Base-by-base conservation (phyloP, 2,888 invertebrate species). In the Raillietiella orientalis region DNA sequence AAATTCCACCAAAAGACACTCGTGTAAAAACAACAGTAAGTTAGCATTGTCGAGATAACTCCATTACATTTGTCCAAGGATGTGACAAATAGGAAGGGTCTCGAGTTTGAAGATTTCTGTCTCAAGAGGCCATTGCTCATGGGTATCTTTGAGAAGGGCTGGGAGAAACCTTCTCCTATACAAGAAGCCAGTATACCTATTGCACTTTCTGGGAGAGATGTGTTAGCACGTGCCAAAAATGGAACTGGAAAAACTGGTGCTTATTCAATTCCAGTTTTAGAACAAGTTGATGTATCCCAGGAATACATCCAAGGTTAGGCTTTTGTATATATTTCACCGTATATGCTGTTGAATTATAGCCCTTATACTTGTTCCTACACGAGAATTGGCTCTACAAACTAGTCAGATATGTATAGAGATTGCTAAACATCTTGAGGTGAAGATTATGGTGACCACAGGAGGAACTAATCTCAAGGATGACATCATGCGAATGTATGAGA, bases 101-200 rank as follows among this genome's bases (percentile, higher is more conserved):
- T 87, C 55, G 90, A 93, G 52, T 96, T 96, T 56, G 93, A 96
- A 58, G 93, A 96, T 52, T 96, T 87, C 53, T 90, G 90, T 50
- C 58, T 96, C 37, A 82, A 82, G 53, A 61, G 96, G 39, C 82
- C 87, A 55, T 59, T 96, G 40, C 55, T 96, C 39, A 96, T 96
- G 90, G 96, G 96, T 36, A 96, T 99, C 45, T 99, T 93, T 50
- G 96, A 99, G 50, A 96, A 96, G 53, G 96, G 90, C 31, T 90
- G 82, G 96, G 96, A 99, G 49, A 79, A 82, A 51, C 96, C 96
- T 28, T 87, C 87, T 33, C 96, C 96, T 16, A 96, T 96, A 54
- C 96, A 96, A 59, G 96, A 90, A 58, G 82, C 82, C 41, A 77
- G 90, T 46, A 96, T 96, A 53, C 93, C 93, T 33, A 79, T 93